Evolutionary conservation across 2,797 vertebrate species (phyloP), one percentile per base, ranked within the genome.

Genomic region (Sternotherus odoratus): DNA sequence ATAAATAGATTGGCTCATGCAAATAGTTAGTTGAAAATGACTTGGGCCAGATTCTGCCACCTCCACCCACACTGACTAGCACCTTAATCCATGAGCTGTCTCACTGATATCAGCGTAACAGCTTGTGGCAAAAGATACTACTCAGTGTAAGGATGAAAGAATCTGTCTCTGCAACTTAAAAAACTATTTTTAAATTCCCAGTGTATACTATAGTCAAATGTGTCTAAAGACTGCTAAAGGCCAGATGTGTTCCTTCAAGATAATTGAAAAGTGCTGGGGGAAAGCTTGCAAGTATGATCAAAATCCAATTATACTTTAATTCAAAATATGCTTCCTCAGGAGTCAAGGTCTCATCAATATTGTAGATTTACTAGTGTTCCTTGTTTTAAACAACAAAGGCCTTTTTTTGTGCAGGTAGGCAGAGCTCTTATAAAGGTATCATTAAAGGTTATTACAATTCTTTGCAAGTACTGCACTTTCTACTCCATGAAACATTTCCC

Each of bases 131-230:
- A 72, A 93, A 95, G 89, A 88, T 81, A 7, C 19, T 91, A 5
- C 51, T 54, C 63, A 74, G 83, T 0, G 0, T 33, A 93, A 92
- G 48, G 78, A 79, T 77, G 57, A 85, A 95, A 84, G 94, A 95
- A 86, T 87, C 89, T 94, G 93, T 94, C 93, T 90, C 3, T 92
- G 86, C 87, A 86, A 69, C 82, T 92, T 86, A 57, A 63, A 93
- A 63, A 21, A 77, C 50, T 94, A 81, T 87, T 72, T 93, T 46
- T 46, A 74, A 74, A 74, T 74, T 43, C 43, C 69, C 23, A 74
- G 16, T n/a, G 36, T 69, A 69, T 39, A 69, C 63, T 23, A 69
- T 36, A 75, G 43, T 46, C 72, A 28, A 46, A 43, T 43, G 46
- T 43, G 24, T 48, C 43, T 48, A 75, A 75, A 75, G 83, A 72